A percentile compares a stretch with the other conserved stretches of the same genome.
Conservation (phyloP, 2,888 invertebrate genomes). For the Parascotia fuliginaria region DNA sequence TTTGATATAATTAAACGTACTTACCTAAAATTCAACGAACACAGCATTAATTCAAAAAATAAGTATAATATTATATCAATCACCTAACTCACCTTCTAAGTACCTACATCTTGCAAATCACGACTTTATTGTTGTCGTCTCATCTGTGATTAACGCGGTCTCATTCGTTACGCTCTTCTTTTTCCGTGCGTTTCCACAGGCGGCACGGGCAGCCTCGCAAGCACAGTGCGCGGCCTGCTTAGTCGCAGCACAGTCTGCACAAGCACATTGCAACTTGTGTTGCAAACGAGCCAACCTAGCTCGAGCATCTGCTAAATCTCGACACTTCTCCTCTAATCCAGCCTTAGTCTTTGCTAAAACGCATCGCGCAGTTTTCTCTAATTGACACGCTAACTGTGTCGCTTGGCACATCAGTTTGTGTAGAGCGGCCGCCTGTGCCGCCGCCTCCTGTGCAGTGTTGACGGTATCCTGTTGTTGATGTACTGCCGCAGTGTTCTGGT, state of each 20-base stretch:
- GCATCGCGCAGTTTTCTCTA: conserved; percentile 87
- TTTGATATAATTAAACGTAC: no score
- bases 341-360: conserved; percentile 84
- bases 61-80: no score
- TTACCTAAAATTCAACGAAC: no score
- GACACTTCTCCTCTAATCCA: conserved; percentile 88
- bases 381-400: conserved; percentile 80
- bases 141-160: no score
- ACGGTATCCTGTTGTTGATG: conserved; percentile 87
- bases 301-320: conserved; percentile 88
- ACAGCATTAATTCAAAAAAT: no score
- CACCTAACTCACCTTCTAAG: no score
- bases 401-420: conserved; percentile 77
- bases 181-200: conserved; percentile 86
- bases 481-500: conserved; percentile 86
- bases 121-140: no score
- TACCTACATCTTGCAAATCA: no score
- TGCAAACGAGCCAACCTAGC: conserved; percentile 87
- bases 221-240: conserved; percentile 89
- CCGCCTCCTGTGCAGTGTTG: conserved; percentile 87
- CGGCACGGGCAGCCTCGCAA: conserved; percentile 88
- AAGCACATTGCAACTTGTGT: conserved; percentile 87
- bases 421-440: conserved; percentile 85
- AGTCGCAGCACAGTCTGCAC: conserved; percentile 87
- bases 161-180: no score